These are phyloP conservation scores for Thunnus maccoyii DNA, from an alignment of 2,113 vertebrate genomes.

Conservation along the genomic window DNA sequence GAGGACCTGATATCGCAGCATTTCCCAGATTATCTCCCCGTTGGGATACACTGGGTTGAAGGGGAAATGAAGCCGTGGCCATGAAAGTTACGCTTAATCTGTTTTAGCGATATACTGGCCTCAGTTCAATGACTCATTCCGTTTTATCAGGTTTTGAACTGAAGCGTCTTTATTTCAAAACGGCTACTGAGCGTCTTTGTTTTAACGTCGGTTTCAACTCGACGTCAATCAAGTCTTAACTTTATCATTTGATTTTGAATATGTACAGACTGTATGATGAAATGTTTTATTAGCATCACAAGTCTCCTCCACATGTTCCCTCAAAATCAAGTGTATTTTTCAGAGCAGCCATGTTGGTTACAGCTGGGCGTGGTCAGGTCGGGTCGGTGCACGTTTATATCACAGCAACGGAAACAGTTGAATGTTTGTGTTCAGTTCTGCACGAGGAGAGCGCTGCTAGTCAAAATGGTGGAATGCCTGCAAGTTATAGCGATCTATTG, in stretches of 20 bases:
- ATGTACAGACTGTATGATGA: background rate
- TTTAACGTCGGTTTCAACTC: constrained; percentile 1
- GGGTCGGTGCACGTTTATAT: constrained; percentile 20
- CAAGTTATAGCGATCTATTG: constrained; percentile 45
- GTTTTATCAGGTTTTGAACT: constrained; percentile 58
- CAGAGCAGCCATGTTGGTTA: background rate
- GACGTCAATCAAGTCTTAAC: background rate
- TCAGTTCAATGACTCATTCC: constrained; percentile 62
- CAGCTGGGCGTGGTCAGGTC: constrained; percentile 18
- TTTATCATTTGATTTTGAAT: background rate
- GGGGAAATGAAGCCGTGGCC: constrained; percentile 73
- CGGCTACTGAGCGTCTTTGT: constrained; percentile 33
- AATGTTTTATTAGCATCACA: background rate
- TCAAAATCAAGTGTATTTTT: constrained; percentile 20
- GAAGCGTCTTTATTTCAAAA: constrained; percentile 47
- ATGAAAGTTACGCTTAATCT: constrained; percentile 78
- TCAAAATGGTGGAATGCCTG: constrained; percentile 45
- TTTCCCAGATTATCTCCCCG: constrained; percentile 81
- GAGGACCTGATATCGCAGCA: constrained; percentile 79
- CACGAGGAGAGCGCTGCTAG: constrained; percentile 17
- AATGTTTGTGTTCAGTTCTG: constrained; percentile 14
- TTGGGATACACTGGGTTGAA: constrained; percentile 74
- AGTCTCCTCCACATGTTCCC: background rate
- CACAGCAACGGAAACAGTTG: constrained; percentile 16
- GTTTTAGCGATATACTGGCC: constrained; percentile 68